Conservation (phyloP, 2,113 vertebrate species). For the Myiagra hebetior region DNA sequence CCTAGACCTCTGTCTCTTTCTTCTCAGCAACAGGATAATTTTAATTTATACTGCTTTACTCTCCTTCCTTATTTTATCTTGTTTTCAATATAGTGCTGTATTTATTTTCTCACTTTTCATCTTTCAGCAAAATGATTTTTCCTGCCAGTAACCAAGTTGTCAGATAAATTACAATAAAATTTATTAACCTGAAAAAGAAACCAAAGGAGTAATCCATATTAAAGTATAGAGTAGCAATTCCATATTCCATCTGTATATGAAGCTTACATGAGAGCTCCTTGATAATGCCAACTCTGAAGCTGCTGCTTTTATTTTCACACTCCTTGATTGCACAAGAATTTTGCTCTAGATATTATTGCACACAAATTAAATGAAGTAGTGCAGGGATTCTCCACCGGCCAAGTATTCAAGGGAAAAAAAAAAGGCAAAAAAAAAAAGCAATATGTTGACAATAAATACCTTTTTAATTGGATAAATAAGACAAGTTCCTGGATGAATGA, state of each 20-base stretch:
- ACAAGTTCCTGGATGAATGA: not conserved
- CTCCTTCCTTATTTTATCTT: not conserved
- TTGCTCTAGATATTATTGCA: not conserved
- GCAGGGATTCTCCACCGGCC: not conserved
- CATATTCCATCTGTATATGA: not conserved
- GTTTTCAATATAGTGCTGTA: not conserved
- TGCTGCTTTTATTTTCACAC: not conserved
- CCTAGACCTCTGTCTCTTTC: not conserved
- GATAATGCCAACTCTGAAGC: not conserved
- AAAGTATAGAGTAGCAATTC: not conserved
- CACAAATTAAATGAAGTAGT: not conserved
- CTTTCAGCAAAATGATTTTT: not conserved
- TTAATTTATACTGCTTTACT: not conserved
- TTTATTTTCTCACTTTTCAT: not conserved
- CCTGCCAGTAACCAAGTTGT: not conserved
- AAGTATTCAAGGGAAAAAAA: not conserved
- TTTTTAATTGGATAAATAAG: slow-evolving; percentile 11
- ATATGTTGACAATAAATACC: not conserved
- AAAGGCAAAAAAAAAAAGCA: not conserved
- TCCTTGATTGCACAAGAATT: not conserved
- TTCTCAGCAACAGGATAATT: not conserved
- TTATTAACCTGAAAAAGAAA: not conserved
- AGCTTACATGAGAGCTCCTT: not conserved
- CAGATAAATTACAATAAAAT: not conserved
- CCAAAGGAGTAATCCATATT: not conserved